Percentiles rank a stretch among this genome's conserved stretches.
Conservation (phyloP, 2,888 invertebrate genomes). For the Hirudinaria manillensis region DNA sequence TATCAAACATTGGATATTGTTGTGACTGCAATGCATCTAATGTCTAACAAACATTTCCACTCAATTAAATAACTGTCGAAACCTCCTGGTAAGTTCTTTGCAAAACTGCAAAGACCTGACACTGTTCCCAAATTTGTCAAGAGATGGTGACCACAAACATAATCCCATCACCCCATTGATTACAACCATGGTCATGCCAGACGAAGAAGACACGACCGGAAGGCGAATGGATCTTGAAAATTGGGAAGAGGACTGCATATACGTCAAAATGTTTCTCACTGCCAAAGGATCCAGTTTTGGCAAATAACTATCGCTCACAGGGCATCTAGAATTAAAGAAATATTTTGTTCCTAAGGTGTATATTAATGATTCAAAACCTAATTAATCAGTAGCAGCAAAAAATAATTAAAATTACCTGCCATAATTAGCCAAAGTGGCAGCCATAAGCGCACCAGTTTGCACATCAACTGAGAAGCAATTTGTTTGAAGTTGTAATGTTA, state of each 20-base stretch:
- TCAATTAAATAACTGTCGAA: background rate
- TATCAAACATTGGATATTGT: too few species aligned
- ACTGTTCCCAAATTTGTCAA: conserved; percentile 82
- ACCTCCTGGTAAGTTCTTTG: conserved; percentile 79
- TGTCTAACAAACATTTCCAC: too few species aligned
- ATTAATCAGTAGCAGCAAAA: too few species aligned
- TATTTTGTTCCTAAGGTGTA: background rate
- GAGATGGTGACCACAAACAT: conserved; percentile 84
- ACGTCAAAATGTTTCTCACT: conserved; percentile 84
- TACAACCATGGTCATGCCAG: conserved; percentile 83
- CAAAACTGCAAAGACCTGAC: conserved; percentile 87
- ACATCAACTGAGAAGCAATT: conserved; percentile 72
- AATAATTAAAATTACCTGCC: conserved; percentile 67
- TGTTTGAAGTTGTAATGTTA: background rate
- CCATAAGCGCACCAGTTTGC: conserved; percentile 86
- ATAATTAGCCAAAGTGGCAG: conserved; percentile 90
- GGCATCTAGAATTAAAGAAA: background rate
- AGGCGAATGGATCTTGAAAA: conserved; percentile 16
- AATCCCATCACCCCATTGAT: conserved; percentile 95
- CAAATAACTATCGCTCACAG: background rate
- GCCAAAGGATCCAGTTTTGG: conserved; percentile 49
- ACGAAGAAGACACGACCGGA: background rate
- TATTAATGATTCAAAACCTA: background rate
- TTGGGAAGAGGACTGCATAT: conserved; percentile 85
- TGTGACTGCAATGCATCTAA: too few species aligned